Evolutionary conservation across 2,797 vertebrate species (phyloP), one percentile per base, ranked within the genome.

Genomic region (Falco rusticolus): DNA sequence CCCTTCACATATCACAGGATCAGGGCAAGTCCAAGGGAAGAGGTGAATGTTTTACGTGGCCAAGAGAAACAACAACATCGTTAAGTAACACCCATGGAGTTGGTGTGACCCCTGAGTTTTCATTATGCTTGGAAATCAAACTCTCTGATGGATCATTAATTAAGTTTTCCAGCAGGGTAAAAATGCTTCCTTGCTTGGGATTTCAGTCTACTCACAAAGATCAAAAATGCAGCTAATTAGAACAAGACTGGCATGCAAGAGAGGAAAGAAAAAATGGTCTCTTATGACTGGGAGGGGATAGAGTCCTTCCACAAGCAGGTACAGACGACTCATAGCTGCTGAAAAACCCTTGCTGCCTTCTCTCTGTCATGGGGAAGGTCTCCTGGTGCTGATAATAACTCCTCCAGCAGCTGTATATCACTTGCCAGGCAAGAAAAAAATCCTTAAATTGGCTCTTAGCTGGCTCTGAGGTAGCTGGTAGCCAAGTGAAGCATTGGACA

Each of bases 181-280:
- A 96, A 65, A 29, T 5, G 9, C 7, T 72, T 75, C 41, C 43
- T 84, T 66, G 61, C 77, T 64, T 56, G 50, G 66, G 78, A 79
- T 90, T 83, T 89, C 50, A 31, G 71, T 71, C 57, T 43, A 34
- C 45, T 80, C 33, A 7, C 45, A 11, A 37, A 84, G 60, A 81
- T 82, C 66, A 48, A 81, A 95, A 91, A 72, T 22, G 57, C 65
- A 84, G 89, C 80, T 91, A 86, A 89, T 94, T 89, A 88, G 76
- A 95, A 61, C 63, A 43, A 53, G 84, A 28, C 82, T 33, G 86
- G 79, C 47, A 34, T 34, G 72, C 4, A 10, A 83, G 57, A 41
- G 26, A 61, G 75, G 15, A 28, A 47, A 48, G 65, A 33, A 56
- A 59, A 34, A 89, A 89, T 86, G 31, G 48, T 19, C 66, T 57